These are phyloP conservation scores for Bradypodion pumilum DNA, from an alignment of 2,797 vertebrate genomes.

Conservation along the genomic window DNA sequence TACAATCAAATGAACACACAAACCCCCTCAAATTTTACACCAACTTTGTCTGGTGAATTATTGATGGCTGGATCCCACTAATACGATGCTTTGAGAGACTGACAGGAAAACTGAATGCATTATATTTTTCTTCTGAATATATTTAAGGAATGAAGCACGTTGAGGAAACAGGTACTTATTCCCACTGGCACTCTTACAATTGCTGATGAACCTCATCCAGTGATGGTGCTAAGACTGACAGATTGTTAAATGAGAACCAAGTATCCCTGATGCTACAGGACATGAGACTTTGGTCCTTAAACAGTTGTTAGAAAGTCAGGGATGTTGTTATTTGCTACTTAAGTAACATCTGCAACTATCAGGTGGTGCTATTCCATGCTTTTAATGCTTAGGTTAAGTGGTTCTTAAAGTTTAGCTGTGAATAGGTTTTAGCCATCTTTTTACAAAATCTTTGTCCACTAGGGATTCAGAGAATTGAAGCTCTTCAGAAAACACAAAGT, in stretches of 20 bases:
- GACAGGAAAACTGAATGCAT: conserved; percentile 47
- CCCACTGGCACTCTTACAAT: not conserved
- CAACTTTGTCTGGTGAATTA: conserved; percentile 57
- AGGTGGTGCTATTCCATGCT: not conserved
- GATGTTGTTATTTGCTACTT: not conserved
- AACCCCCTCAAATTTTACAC: conserved; percentile 60
- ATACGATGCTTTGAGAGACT: conserved; percentile 53
- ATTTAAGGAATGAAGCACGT: conserved; percentile 26
- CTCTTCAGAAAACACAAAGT: too few relatives aligned
- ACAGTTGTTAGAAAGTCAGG: not conserved
- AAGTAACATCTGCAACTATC: not conserved
- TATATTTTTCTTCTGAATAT: conserved; percentile 28
- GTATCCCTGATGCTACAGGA: not conserved
- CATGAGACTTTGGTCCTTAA: not conserved
- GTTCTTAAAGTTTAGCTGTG: too few relatives aligned
- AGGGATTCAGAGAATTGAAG: not conserved
- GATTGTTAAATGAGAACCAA: not conserved
- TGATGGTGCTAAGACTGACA: not conserved
- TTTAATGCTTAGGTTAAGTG: not conserved
- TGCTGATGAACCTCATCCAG: not conserved
- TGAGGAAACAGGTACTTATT: not conserved
- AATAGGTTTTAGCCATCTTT: too few relatives aligned
- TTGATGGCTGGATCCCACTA: conserved; percentile 52
- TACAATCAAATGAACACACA: conserved; percentile 63
- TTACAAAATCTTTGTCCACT: too few relatives aligned